Evolutionary conservation across 2,888 invertebrate genomes (phyloP).

Genomic region (Opisthograptis luteolata): DNA sequence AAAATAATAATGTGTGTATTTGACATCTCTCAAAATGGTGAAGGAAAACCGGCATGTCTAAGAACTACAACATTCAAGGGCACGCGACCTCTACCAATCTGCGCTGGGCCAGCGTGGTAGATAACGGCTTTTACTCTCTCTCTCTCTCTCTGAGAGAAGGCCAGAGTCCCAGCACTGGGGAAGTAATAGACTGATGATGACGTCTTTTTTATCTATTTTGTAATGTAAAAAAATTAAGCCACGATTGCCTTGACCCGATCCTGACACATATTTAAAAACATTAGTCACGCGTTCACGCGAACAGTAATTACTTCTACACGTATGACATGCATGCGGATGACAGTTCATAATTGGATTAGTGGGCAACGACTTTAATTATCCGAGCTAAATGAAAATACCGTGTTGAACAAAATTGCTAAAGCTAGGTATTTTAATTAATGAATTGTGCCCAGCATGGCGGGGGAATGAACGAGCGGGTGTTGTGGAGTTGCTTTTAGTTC

Average conservation of each 20-base stretch:
- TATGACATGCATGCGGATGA: constrained; percentile 26
- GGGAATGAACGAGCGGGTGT: not conserved
- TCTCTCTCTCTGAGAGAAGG: no score
- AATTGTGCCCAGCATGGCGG: constrained; percentile 4
- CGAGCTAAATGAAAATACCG: constrained; percentile 21
- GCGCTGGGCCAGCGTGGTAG: no score
- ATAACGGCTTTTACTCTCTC: no score
- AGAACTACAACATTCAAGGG: no score
- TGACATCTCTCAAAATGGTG: no score
- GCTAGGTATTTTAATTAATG: constrained; percentile 16
- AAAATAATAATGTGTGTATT: no score
- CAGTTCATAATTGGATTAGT: constrained; percentile 34
- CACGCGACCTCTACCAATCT: no score
- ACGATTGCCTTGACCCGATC: constrained; percentile 39
- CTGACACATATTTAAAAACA: constrained; percentile 41
- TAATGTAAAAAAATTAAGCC: not conserved
- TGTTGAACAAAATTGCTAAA: constrained; percentile 18
- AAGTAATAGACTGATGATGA: no score
- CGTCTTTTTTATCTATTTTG: not conserved
- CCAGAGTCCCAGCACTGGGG: no score
- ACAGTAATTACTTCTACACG: constrained; percentile 40
- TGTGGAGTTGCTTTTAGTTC: not conserved
- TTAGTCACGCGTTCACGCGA: constrained; percentile 53
- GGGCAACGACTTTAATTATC: constrained; percentile 23
- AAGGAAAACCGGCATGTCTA: no score